A percentile compares a stretch with the other conserved stretches of the same genome.
phyloP scores from a whole-genome alignment of 1,140 invertebrate species.

The Papilio polyxenes region DNA sequence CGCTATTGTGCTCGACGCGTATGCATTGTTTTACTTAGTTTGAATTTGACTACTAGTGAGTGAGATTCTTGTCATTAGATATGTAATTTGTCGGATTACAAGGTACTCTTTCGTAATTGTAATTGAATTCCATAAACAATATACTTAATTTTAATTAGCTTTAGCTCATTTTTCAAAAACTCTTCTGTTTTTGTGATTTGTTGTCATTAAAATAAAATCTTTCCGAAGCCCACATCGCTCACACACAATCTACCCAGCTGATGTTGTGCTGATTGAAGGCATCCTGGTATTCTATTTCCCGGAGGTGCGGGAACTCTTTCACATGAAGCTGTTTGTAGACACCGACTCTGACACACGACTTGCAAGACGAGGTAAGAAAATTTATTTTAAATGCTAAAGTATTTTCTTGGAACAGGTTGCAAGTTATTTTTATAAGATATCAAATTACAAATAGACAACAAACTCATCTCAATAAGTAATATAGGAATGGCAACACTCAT shows the following conservation, averaged over 20 bases:
- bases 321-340: slow-evolving; percentile 99
- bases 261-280: slow-evolving; percentile 98
- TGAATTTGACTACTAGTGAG: too few species aligned
- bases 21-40: too few species aligned
- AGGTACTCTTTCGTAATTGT: too few species aligned
- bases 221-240: slow-evolving; percentile 84
- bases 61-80: too few species aligned
- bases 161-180: background rate
- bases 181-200: background rate
- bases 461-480: too few species aligned
- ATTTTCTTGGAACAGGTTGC: too few species aligned
- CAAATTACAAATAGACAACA: too few species aligned
- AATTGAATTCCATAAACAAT: too few species aligned
- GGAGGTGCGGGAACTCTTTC: slow-evolving; percentile 96
- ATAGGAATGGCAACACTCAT: too few species aligned
- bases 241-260: slow-evolving; percentile 96
- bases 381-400: slow-evolving; percentile 7
- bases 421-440: background rate
- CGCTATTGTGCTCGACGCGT: too few species aligned
- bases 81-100: too few species aligned
- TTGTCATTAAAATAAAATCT: background rate
- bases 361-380: slow-evolving; percentile 90
- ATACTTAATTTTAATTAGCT: too few species aligned
- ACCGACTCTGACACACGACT: slow-evolving; percentile 98
- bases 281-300: slow-evolving; percentile 99